These are phyloP conservation scores for Bostrychus sinensis DNA, from an alignment of 2,113 vertebrate genomes.

Conservation along the genomic window DNA sequence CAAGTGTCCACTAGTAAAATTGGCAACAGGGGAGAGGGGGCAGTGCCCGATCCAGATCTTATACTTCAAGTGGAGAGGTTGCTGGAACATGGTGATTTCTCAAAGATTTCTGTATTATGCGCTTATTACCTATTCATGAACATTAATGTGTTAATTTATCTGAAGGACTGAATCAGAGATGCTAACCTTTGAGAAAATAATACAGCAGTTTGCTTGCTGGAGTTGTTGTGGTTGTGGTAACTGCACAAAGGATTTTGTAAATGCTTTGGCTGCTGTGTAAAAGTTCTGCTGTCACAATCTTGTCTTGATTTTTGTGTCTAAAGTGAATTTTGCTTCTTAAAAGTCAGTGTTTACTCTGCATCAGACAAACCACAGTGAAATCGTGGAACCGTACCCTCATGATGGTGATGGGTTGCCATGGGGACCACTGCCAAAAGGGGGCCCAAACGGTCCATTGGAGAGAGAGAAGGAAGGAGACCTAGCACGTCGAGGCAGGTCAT, in stretches of 20 bases:
- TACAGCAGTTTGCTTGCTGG: too few relatives aligned
- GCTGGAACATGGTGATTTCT: too few relatives aligned
- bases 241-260: too few relatives aligned
- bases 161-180: not conserved
- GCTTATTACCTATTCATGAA: too few relatives aligned
- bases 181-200: not conserved
- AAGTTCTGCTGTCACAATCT: too few relatives aligned
- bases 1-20: too few relatives aligned
- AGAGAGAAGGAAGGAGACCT: constrained; percentile 46
- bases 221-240: too few relatives aligned
- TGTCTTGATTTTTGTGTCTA: not conserved
- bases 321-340: constrained; percentile 22
- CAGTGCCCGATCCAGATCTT: too few relatives aligned
- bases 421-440: constrained; percentile 64
- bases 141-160: not conserved
- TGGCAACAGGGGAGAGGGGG: too few relatives aligned
- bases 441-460: constrained; percentile 53
- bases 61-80: too few relatives aligned
- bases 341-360: constrained; percentile 57
- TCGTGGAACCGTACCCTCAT: constrained; percentile 64
- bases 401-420: constrained; percentile 72
- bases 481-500: constrained; percentile 69
- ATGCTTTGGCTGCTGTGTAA: too few relatives aligned
- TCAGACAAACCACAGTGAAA: constrained; percentile 64
- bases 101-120: too few relatives aligned